Percentiles rank a stretch among this genome's conserved stretches.
phyloP scores from a whole-genome alignment of 1,140 invertebrate species.

The Glossosoma conforme region DNA sequence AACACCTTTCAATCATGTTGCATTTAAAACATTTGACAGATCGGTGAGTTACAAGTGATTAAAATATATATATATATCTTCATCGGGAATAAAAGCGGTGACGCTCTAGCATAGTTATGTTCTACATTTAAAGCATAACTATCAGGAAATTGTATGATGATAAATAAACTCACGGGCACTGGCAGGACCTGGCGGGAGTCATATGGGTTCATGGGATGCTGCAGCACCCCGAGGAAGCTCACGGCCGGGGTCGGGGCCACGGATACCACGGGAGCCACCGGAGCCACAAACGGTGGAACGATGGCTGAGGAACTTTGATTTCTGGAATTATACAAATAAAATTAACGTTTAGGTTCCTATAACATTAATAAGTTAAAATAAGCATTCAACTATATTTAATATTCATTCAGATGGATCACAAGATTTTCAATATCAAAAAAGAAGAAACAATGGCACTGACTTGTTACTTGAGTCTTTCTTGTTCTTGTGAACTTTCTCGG shows the following conservation, averaged over 20 bases:
- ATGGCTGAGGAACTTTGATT: constrained; percentile 2
- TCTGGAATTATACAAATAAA: not conserved
- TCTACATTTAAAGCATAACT: no score
- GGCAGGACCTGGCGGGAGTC: no score
- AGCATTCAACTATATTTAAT: not conserved
- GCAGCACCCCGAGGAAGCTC: no score
- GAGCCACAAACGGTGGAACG: not conserved
- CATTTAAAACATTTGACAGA: no score
- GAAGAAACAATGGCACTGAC: not conserved
- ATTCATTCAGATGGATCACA: not conserved
- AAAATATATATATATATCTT: no score
- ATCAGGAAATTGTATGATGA: no score
- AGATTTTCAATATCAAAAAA: not conserved
- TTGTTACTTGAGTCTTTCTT: not conserved
- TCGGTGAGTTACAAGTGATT: no score
- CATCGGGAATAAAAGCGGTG: no score
- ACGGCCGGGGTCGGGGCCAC: constrained; percentile 8
- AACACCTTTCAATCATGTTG: no score
- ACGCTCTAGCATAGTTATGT: no score
- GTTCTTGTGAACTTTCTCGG: not conserved
- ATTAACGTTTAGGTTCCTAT: not conserved
- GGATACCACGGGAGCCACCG: not conserved
- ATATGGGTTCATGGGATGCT: no score
- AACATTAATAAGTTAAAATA: not conserved
- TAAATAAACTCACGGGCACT: no score